Conservation (phyloP, 2,113 vertebrate genomes). For the Solea solea region DNA sequence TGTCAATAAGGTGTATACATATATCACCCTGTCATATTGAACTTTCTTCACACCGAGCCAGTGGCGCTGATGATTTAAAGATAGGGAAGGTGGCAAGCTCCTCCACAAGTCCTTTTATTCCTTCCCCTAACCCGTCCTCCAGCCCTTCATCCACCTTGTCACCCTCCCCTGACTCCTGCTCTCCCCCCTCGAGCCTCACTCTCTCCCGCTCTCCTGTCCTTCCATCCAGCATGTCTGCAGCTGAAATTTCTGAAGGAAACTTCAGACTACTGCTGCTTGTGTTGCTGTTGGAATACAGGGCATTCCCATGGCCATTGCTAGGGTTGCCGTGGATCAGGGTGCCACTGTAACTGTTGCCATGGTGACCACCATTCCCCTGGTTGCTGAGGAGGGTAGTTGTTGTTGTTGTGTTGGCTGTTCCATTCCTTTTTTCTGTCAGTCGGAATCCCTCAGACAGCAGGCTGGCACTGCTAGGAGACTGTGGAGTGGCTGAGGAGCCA, state of each 20-base stretch:
- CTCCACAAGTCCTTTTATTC: constrained; percentile 67
- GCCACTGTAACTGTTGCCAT: constrained; percentile 49
- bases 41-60: constrained; percentile 88
- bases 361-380: constrained; percentile 80
- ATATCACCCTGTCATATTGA: constrained; percentile 80
- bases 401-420: constrained; percentile 72
- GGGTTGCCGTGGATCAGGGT: constrained; percentile 55
- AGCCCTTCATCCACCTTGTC: constrained; percentile 64
- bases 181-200: constrained; percentile 33
- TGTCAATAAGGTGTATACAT: not conserved
- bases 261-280: constrained; percentile 56
- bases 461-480: constrained; percentile 84
- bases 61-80: constrained; percentile 81
- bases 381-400: constrained; percentile 74
- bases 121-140: constrained; percentile 56
- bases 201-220: constrained; percentile 63
- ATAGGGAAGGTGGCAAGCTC: constrained; percentile 69
- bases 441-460: constrained; percentile 81
- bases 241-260: constrained; percentile 60
- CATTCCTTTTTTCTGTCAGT: constrained; percentile 81
- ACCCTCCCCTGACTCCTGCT: constrained; percentile 34
- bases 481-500: constrained; percentile 84
- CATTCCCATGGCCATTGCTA: constrained; percentile 60
- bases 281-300: constrained; percentile 65
- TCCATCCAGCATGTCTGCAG: constrained; percentile 64